Evolutionary conservation across 2,888 invertebrate genomes (phyloP).

Genomic region (Ormia ochracea): DNA sequence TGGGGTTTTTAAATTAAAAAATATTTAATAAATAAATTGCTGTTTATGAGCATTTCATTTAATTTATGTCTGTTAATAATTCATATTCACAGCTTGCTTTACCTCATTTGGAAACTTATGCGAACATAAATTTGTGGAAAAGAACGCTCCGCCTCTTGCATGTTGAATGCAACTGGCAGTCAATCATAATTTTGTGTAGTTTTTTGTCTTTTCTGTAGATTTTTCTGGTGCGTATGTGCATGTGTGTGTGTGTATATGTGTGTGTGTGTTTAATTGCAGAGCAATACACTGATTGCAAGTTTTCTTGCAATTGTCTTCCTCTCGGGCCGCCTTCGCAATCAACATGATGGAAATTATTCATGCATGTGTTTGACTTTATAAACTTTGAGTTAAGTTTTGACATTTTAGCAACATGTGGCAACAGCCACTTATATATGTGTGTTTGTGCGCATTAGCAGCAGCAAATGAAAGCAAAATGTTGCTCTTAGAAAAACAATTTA

Average conservation of each 20-base stretch:
- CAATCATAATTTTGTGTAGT: constrained; percentile 48
- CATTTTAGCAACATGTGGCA: constrained; percentile 63
- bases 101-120: constrained; percentile 5
- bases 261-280: not conserved
- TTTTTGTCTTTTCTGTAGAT: not conserved
- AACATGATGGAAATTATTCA: constrained; percentile 53
- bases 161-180: constrained; percentile 13
- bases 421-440: constrained; percentile 47
- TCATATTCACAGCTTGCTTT: constrained; percentile 48
- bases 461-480: constrained; percentile 47
- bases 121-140: not conserved
- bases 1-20: not conserved
- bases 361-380: constrained; percentile 73
- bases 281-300: constrained; percentile 2
- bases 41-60: not conserved
- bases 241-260: no score
- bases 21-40: constrained; percentile 14
- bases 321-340: not conserved
- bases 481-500: constrained; percentile 47
- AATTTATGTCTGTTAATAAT: constrained; percentile 45
- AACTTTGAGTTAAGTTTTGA: constrained; percentile 68
- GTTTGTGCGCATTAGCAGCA: not conserved
- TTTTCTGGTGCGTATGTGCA: no score
- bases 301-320: constrained; percentile 3
- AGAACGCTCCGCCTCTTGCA: constrained; percentile 8